These are phyloP conservation scores for Anhinga rufa DNA, from an alignment of 2,113 vertebrate genomes.

Conservation along the genomic window DNA sequence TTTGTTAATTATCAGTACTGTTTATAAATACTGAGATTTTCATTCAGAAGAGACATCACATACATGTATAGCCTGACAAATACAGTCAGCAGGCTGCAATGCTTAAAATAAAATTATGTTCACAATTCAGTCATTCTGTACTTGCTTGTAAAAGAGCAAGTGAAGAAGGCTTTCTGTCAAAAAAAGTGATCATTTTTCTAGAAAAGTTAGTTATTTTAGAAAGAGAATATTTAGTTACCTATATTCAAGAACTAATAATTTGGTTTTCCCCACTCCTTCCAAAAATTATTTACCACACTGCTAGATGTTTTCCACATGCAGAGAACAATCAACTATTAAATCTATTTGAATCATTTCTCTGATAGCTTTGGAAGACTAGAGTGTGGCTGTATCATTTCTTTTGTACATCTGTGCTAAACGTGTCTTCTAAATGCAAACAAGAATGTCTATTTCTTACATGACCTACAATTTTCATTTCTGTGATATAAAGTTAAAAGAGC, in stretches of 20 bases:
- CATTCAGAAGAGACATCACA: background rate
- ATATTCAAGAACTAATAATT: background rate
- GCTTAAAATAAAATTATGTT: background rate
- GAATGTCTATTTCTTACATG: background rate
- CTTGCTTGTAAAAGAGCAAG: background rate
- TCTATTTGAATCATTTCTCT: background rate
- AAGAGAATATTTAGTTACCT: background rate
- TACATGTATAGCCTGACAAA: background rate
- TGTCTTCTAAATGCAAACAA: background rate
- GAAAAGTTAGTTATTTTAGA: background rate
- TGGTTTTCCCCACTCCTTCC: background rate
- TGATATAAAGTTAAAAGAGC: background rate
- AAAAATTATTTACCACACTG: background rate
- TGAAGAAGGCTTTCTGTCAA: background rate
- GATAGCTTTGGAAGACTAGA: background rate
- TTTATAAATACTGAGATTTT: background rate
- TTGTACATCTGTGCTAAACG: background rate
- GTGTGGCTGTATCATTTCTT: background rate
- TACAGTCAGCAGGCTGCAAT: background rate
- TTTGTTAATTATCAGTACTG: background rate
- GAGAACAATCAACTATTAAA: background rate
- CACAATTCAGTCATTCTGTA: background rate
- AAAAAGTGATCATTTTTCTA: background rate
- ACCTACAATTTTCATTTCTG: background rate
- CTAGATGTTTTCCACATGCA: background rate